phyloP scores from a whole-genome alignment of 2,797 vertebrate genomes.

The Poeciliopsis presidionis region DNA sequence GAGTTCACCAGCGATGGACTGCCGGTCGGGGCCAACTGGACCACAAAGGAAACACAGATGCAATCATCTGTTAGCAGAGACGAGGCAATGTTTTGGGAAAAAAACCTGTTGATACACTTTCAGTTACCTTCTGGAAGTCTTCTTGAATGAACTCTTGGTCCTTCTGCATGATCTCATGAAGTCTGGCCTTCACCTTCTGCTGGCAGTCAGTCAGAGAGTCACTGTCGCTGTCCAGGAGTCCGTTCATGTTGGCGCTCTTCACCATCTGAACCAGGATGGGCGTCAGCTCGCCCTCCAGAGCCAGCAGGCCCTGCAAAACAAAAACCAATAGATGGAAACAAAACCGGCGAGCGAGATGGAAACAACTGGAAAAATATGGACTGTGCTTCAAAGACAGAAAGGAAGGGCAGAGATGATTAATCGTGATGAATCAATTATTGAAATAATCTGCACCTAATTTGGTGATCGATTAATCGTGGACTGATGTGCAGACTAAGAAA shows the following conservation, averaged over 20 bases:
- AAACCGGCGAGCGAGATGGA: neutral
- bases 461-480: too few species aligned
- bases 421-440: too few species aligned
- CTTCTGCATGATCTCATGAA: slow-evolving; percentile 96
- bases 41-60: neutral
- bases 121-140: slow-evolving; percentile 89
- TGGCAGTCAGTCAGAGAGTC: slow-evolving; percentile 96
- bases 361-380: neutral
- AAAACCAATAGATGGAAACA: neutral
- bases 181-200: slow-evolving; percentile 92
- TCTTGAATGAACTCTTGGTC: slow-evolving; percentile 88
- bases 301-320: slow-evolving; percentile 88
- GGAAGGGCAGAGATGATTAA: too few species aligned
- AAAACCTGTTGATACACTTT: neutral
- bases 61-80: neutral
- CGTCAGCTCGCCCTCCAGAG: slow-evolving; percentile 96
- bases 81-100: neutral
- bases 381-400: neutral
- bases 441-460: too few species aligned
- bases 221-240: slow-evolving; percentile 94
- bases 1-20: slow-evolving; percentile 90
- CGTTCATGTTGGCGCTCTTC: slow-evolving; percentile 99
- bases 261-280: slow-evolving; percentile 99
- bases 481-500: too few species aligned
- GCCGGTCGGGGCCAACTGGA: slow-evolving; percentile 90